Evolutionary conservation across 2,888 invertebrate species (phyloP).

Genomic region (Crematogaster levior): DNA sequence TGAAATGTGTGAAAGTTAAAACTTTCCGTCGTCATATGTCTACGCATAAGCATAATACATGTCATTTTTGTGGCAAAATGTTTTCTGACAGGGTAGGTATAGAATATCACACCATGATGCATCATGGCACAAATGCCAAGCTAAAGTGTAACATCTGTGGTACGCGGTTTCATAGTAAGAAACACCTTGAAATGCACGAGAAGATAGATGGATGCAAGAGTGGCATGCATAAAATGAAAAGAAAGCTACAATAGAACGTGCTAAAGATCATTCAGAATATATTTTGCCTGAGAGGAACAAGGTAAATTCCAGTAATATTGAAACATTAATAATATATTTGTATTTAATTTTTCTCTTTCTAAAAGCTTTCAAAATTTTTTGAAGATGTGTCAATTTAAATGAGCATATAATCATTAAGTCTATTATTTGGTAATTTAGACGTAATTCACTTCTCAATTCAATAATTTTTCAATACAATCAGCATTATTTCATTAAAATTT

Average conservation of each 20-base stretch:
- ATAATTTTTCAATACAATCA: no score
- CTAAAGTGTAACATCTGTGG: constrained; percentile 68
- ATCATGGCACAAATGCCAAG: constrained; percentile 66
- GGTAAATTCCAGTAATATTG: no score
- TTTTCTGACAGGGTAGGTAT: constrained; percentile 48
- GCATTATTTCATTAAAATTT: no score
- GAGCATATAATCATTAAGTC: no score
- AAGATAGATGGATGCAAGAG: not conserved
- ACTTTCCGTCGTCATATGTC: constrained; percentile 5
- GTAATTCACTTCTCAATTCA: no score
- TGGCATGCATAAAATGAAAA: not conserved
- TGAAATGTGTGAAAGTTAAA: constrained; percentile 27
- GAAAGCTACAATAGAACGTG: not conserved
- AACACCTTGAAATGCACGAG: constrained; percentile 56
- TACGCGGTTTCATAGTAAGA: constrained; percentile 60
- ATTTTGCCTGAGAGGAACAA: not conserved
- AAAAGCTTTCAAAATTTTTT: no score
- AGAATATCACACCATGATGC: constrained; percentile 54
- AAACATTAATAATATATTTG: no score
- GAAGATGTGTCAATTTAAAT: no score
- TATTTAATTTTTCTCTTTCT: no score
- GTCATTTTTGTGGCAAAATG: constrained; percentile 28
- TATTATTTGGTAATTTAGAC: no score
- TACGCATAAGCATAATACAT: constrained; percentile 11
- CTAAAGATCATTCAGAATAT: not conserved